Evolutionary conservation across 2,888 invertebrate species (phyloP), one percentile per base, ranked within the genome.

Genomic region (Platycheirus albimanus): DNA sequence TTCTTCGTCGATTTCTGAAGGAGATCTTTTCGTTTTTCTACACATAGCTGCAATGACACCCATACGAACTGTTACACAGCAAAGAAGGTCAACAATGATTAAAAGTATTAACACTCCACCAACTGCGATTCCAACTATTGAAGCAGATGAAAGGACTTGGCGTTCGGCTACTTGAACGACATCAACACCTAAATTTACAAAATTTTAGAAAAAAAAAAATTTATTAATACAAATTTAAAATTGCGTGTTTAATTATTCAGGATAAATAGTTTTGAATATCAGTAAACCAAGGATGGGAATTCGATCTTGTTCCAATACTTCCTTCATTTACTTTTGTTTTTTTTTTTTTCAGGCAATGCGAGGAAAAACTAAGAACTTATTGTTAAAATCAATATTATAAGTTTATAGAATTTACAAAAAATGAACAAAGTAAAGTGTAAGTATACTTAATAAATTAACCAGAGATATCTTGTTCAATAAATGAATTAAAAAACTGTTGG

Each of bases 91-190:
- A 86, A 98, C 94, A 85, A 98, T 92, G 87, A 98, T 91, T 80
- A 98, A 92, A 84, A 97, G 93, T 85, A 96, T 91, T 61, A 96
- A 92, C 51, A 98, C 94, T 52, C 96, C 95, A 45, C 95, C 95
- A 77, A 98, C 92, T 33, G 97, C 96, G 86, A 98, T 94, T 84
- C 96, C 96, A 86, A 98, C 95, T 87, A 98, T 96, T 72, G 95
- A 93, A 11, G 94, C 94, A 30, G 91, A 91, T 8, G 90, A 89
- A 15, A 91, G 87, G 0, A 88, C 88, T 76, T 87, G 89, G 36
- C 88, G 88, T 49, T 90, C 88, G 4, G 90, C 90, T 64, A 89
- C 85, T 86, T 90, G 88, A 70, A 91, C 90, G 15, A 91, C 87
- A 86, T 91, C 91, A 54, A 87, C 87, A 70, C 91, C 91, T 90